These are phyloP conservation scores for Heliconius charithonia DNA, from an alignment of 2,888 invertebrate genomes.

Conservation along the genomic window DNA sequence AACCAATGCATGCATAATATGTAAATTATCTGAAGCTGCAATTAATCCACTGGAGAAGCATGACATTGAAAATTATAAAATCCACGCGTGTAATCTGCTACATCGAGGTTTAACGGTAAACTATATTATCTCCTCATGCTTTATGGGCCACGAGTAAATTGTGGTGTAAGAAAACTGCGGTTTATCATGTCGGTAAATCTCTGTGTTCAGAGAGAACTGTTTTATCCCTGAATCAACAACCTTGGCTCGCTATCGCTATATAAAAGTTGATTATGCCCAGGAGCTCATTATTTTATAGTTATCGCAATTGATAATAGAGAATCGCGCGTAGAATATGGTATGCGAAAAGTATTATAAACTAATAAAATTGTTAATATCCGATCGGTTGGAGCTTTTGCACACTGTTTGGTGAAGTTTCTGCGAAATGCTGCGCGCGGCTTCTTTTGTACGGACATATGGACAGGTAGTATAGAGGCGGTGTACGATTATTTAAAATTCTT, in stretches of 20 bases:
- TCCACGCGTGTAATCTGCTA: constrained; percentile 43
- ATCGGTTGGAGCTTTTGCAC: constrained; percentile 2
- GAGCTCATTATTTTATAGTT: constrained; percentile 45
- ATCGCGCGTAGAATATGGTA: neutral
- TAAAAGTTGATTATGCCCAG: constrained; percentile 64
- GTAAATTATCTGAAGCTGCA: neutral
- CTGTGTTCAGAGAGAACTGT: constrained; percentile 63
- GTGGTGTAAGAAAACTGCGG: constrained; percentile 63
- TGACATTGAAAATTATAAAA: constrained; percentile 34
- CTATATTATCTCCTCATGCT: constrained; percentile 62
- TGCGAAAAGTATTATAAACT: constrained; percentile 1
- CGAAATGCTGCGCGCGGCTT: constrained; percentile 76
- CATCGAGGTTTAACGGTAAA: constrained; percentile 56
- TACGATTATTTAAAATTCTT: neutral
- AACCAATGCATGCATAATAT: neutral
- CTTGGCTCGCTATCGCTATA: constrained; percentile 56
- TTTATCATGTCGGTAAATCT: constrained; percentile 60
- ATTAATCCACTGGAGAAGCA: constrained; percentile 16
- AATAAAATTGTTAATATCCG: neutral
- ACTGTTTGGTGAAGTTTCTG: constrained; percentile 45
- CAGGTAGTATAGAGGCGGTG: constrained; percentile 56
- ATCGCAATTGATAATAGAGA: constrained; percentile 8
- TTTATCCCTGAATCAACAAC: constrained; percentile 67
- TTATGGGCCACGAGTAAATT: constrained; percentile 65
- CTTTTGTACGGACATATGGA: constrained; percentile 73